Percentiles rank a stretch among this genome's conserved stretches.
Evolutionary conservation across 2,888 invertebrate genomes (phyloP).

Genomic region (Drosophila trichaetosa): DNA sequence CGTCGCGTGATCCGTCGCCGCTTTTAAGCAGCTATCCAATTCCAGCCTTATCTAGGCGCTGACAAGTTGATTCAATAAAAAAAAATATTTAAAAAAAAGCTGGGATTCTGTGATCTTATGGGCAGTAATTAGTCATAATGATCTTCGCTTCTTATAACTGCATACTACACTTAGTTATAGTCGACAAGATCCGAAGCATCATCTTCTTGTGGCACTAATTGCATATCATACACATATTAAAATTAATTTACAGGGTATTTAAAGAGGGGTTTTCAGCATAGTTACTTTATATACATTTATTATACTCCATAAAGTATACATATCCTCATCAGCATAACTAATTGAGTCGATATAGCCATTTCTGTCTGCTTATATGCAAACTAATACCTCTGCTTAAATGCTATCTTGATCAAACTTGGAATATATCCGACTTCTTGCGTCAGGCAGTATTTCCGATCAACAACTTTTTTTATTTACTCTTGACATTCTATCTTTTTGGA

Average conservation of each 20-base stretch:
- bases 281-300: background rate
- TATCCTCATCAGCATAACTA: background rate
- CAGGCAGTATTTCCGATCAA: background rate
- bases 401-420: background rate
- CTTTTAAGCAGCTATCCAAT: slow-evolving; percentile 40
- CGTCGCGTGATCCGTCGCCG: slow-evolving; percentile 79
- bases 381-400: background rate
- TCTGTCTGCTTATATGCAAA: background rate
- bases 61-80: slow-evolving; percentile 47
- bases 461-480: background rate
- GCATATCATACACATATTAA: background rate
- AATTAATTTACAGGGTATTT: background rate
- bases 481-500: background rate
- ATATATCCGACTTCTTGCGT: background rate
- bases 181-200: background rate
- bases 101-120: background rate
- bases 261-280: background rate
- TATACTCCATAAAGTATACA: background rate
- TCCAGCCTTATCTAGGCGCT: slow-evolving; percentile 3
- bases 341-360: background rate
- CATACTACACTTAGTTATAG: background rate
- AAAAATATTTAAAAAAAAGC: slow-evolving; percentile 39
- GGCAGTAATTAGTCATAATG: too few species aligned
- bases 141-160: background rate
- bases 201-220: background rate